These are phyloP conservation scores for Theristus sp. DNA, from an alignment of 2,888 invertebrate species.

Conservation along the genomic window DNA sequence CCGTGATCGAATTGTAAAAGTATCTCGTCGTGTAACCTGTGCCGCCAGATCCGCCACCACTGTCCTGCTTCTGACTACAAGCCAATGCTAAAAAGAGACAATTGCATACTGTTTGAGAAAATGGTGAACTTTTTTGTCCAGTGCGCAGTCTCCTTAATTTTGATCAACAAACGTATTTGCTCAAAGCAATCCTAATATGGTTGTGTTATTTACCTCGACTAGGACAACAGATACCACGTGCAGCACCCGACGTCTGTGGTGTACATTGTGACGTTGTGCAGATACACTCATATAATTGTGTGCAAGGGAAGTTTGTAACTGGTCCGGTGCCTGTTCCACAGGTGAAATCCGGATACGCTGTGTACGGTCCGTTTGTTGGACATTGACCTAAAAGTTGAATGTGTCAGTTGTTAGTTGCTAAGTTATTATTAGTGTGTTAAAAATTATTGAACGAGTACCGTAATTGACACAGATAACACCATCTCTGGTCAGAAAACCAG, in stretches of 20 bases:
- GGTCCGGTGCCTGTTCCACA: not conserved
- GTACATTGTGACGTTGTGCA: not conserved
- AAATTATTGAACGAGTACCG: not conserved
- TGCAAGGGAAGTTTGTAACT: slow-evolving; percentile 7
- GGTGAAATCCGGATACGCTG: not conserved
- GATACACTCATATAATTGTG: slow-evolving; percentile 20
- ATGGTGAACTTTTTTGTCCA: not conserved
- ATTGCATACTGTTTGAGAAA: not conserved
- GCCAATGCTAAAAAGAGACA: not conserved
- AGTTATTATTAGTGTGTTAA: too few relatives aligned
- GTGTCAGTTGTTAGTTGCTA: too few relatives aligned
- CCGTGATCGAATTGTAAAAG: not conserved
- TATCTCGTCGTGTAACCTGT: not conserved
- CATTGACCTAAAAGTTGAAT: slow-evolving; percentile 17
- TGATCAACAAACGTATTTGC: too few relatives aligned
- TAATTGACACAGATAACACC: slow-evolving; percentile 15
- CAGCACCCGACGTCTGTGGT: slow-evolving; percentile 1
- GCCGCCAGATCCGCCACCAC: not conserved
- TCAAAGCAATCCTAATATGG: not conserved
- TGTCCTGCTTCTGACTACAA: not conserved
- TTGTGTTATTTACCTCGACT: slow-evolving; percentile 12
- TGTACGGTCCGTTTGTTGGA: slow-evolving; percentile 17
- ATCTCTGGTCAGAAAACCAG: slow-evolving; percentile 15
- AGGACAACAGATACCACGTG: slow-evolving; percentile 18
- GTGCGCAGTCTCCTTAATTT: not conserved